phyloP scores from a whole-genome alignment of 2,113 vertebrate species.

The Lontra canadensis region DNA sequence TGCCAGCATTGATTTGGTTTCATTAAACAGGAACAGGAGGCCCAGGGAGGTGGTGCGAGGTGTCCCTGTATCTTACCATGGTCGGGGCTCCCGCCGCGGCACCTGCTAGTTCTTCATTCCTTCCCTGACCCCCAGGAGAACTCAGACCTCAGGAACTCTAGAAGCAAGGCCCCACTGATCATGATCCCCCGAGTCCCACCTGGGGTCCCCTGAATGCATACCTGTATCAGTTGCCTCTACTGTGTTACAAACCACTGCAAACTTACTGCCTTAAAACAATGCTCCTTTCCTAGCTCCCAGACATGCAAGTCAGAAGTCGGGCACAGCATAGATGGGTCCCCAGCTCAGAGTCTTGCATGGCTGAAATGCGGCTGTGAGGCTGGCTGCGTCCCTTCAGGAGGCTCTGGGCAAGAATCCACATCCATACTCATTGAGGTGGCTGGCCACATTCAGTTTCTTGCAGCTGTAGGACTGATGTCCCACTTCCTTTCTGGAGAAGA shows the following conservation, averaged over 20 bases:
- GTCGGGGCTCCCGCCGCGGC: not conserved
- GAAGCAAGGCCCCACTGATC: not conserved
- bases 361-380: not conserved
- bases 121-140: not conserved
- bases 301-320: not conserved
- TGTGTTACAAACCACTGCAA: not conserved
- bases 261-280: not conserved
- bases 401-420: not conserved
- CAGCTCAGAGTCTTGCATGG: not conserved
- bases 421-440: not conserved
- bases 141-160: not conserved
- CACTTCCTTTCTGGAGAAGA: not conserved
- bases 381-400: rapidly evolving
- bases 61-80: not conserved
- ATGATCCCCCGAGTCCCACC: not conserved
- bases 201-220: not conserved
- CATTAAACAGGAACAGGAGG: not conserved
- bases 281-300: not conserved
- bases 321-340: not conserved
- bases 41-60: too few relatives aligned
- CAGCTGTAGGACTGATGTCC: not conserved
- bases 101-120: not conserved
- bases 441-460: not conserved
- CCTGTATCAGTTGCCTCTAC: not conserved
- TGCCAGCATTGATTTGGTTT: not conserved